phyloP scores from a whole-genome alignment of 1,140 invertebrate genomes.

The Heterodera schachtii region DNA sequence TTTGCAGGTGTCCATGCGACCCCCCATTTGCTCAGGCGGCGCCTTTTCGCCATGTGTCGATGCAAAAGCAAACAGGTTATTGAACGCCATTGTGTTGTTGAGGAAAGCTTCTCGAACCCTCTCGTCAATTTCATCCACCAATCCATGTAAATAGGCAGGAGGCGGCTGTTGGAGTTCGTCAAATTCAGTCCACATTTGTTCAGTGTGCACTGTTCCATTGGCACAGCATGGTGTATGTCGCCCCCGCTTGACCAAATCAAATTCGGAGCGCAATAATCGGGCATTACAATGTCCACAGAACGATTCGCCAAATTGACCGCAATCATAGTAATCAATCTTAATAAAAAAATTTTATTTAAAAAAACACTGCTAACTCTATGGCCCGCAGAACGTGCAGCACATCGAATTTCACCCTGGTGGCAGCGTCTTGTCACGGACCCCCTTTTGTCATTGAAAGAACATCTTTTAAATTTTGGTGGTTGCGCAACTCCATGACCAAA shows the following conservation, averaged over 20 bases:
- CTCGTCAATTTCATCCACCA: neutral
- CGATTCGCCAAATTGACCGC: neutral
- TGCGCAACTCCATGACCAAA: too few species aligned
- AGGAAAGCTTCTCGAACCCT: neutral
- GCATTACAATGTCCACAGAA: neutral
- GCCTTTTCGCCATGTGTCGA: neutral
- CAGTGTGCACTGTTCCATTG: neutral
- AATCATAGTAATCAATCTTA: conserved; percentile 11
- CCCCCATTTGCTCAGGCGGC: neutral
- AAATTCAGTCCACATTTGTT: neutral
- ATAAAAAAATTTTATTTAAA: neutral
- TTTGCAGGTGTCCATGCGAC: neutral
- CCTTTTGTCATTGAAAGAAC: neutral
- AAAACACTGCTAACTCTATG: neutral
- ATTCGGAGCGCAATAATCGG: neutral
- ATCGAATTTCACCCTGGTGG: neutral
- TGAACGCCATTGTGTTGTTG: neutral
- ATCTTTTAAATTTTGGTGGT: neutral
- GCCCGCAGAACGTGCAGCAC: too few species aligned
- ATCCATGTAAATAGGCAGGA: neutral
- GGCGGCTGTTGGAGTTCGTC: neutral
- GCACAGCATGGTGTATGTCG: neutral
- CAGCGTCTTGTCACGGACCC: too few species aligned
- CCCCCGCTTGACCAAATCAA: neutral
- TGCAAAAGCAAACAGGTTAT: neutral